Evolutionary conservation across 1,140 invertebrate genomes (phyloP), one percentile per base, ranked within the genome.

Genomic region (Fopius arisanus): DNA sequence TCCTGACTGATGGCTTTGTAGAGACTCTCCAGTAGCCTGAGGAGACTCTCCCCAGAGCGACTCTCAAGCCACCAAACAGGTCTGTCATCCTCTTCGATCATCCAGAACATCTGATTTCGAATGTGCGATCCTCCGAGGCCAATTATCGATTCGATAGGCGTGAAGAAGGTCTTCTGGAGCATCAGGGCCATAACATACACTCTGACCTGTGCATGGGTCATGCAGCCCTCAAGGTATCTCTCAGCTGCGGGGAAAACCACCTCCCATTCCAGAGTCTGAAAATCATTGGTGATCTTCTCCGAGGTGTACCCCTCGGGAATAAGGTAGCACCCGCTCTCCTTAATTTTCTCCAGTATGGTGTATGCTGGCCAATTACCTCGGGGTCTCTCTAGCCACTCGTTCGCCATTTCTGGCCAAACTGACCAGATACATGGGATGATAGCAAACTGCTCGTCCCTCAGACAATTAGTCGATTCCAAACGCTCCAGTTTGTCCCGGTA

Each of bases 81-180:
- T 74, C 92, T 90, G 28, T 90, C 90, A 67, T 87, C 79, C 26
- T 88, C 77, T 81, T 96, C 94, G 74, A 93, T 92, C 83, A 94
- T 89, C 92, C 92, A 94, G 80, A 94, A 95, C n/a, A 96, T 81
- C 79, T 93, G 91, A 68, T 92, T 92, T 69, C 92, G 90, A n/a
- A 95, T 89, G 80, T 95, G 94, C 69, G 91, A 90, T 0, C 80
- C 81, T 19, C 90, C 89, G 0, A 93, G 82, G 1, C 92, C 91
- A 48, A 90, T 86, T 79, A 89, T 88, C 12, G 87, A 81, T 23
- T 89, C 82, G 0, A 87, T 81, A 0, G 90, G 90, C 77, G 92
- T 91, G 33, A 94, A 87, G 77, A 92, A 94, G 0, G 90, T 91
- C 78, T 93, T 92, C 71, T 93, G 90, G 0, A 94, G 82, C 33